These are phyloP conservation scores for Ambastaia sidthimunki DNA, from an alignment of 2,797 vertebrate species.

Conservation along the genomic window DNA sequence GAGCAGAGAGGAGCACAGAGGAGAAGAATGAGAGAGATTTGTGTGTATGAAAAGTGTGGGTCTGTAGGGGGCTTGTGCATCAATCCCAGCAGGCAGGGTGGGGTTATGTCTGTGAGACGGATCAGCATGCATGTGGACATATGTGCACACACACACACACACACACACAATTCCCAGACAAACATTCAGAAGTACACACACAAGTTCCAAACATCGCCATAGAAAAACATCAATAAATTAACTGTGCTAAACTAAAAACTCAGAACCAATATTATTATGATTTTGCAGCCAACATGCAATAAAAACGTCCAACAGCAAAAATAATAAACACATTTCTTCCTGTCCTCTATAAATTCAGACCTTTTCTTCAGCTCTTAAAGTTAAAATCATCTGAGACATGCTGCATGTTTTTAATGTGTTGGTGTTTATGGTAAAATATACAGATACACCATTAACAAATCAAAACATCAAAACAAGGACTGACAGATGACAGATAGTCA, in stretches of 20 bases:
- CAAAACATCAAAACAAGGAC: constrained; percentile 40
- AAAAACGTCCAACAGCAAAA: not conserved
- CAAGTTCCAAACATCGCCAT: constrained; percentile 14
- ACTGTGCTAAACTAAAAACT: not conserved
- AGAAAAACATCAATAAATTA: not conserved
- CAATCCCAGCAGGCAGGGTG: constrained; percentile 26
- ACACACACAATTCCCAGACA: constrained; percentile 45
- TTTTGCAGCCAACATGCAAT: constrained; percentile 53
- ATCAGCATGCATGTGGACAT: constrained; percentile 55
- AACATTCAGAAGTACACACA: constrained; percentile 32
- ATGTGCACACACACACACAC: constrained; percentile 32
- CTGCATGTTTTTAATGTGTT: too few species aligned
- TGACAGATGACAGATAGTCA: constrained; percentile 12
- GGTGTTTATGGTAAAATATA: constrained; percentile 34
- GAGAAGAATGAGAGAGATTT: not conserved
- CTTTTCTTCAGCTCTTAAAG: not conserved
- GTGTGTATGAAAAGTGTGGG: constrained; percentile 32
- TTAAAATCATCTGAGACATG: constrained; percentile 9
- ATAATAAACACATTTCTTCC: not conserved
- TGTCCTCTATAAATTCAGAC: not conserved
- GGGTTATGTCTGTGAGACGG: constrained; percentile 46
- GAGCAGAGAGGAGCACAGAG: constrained; percentile 29
- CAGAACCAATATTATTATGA: constrained; percentile 14
- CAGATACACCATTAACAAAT: constrained; percentile 46
- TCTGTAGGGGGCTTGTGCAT: constrained; percentile 45